Percentiles rank a stretch among this genome's conserved stretches.
These are phyloP conservation scores for Drosophila seguyi DNA, from an alignment of 1,140 invertebrate species.

Conservation along the genomic window DNA sequence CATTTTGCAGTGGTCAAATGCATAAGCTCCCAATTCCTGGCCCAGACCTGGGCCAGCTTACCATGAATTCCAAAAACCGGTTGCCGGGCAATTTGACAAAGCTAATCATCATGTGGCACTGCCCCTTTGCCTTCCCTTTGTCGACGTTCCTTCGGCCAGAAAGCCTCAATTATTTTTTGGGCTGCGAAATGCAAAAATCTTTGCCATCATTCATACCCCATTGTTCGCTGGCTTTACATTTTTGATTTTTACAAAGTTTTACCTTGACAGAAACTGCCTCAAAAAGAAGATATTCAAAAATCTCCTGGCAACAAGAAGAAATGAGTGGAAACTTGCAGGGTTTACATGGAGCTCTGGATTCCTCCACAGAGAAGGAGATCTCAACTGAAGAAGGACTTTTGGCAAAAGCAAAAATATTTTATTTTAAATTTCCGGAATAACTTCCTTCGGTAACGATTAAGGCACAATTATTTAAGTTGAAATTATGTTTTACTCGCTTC, in stretches of 20 bases:
- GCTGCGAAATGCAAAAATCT: slow-evolving; percentile 13
- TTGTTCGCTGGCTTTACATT: slow-evolving; percentile 13
- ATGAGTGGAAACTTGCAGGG: not conserved
- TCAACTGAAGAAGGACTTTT: not conserved
- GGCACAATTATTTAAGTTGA: slow-evolving; percentile 31
- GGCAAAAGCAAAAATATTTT: not conserved
- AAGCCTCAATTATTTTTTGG: slow-evolving; percentile 16
- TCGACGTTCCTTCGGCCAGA: not conserved
- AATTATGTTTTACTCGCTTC: slow-evolving; percentile 1
- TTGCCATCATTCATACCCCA: not conserved
- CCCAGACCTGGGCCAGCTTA: not conserved
- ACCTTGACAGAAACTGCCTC: not conserved
- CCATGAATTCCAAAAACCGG: slow-evolving; percentile 3
- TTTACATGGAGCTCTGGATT: not conserved
- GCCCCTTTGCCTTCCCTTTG: not conserved
- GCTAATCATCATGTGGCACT: slow-evolving; percentile 32
- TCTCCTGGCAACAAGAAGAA: not conserved
- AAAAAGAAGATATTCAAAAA: not conserved
- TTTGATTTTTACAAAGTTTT: slow-evolving; percentile 5
- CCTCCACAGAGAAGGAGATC: not conserved
- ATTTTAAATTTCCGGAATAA: too few relatives aligned
- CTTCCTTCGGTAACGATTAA: slow-evolving; percentile 31
- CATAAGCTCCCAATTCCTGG: slow-evolving; percentile 3
- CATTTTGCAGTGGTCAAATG: slow-evolving; percentile 8
- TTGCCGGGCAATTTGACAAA: slow-evolving; percentile 36